These are phyloP conservation scores for Stomatorhinus walkeri DNA, from an alignment of 2,797 vertebrate species.

Conservation along the genomic window DNA sequence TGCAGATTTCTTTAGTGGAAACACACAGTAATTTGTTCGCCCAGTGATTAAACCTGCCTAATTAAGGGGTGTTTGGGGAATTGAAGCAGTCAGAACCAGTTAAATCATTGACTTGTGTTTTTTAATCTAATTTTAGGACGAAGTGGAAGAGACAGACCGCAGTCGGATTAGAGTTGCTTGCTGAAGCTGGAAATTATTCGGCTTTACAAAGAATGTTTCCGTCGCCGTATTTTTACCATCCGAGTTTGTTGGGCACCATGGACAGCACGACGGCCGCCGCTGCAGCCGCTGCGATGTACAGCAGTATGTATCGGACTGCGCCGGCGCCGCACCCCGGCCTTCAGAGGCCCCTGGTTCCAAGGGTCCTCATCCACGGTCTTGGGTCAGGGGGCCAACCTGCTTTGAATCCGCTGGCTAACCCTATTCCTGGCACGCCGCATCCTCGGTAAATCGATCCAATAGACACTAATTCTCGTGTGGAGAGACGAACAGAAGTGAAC, in stretches of 20 bases:
- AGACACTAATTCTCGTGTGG: constrained; percentile 2
- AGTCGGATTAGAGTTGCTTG: constrained; percentile 76
- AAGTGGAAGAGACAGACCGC: constrained; percentile 91
- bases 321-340: constrained; percentile 82
- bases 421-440: constrained; percentile 79
- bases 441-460: constrained; percentile 67
- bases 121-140: constrained; percentile 71
- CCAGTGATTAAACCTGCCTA: constrained; percentile 53
- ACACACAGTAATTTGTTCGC: constrained; percentile 35
- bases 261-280: constrained; percentile 92
- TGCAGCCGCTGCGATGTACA: constrained; percentile 95
- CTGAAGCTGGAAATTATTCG: constrained; percentile 79
- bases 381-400: constrained; percentile 90
- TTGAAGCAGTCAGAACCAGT: constrained; percentile 36
- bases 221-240: constrained; percentile 88
- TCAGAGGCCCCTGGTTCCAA: constrained; percentile 90
- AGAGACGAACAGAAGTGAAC: constrained; percentile 10
- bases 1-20: background rate
- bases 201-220: constrained; percentile 84
- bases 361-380: constrained; percentile 93
- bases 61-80: constrained; percentile 48
- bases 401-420: constrained; percentile 81
- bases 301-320: constrained; percentile 98
- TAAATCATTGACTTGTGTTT: constrained; percentile 59
- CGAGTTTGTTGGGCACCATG: constrained; percentile 87